Percentiles rank a stretch among this genome's conserved stretches.
phyloP scores from a whole-genome alignment of 1,140 invertebrate species.

The Orius insidiosus region DNA sequence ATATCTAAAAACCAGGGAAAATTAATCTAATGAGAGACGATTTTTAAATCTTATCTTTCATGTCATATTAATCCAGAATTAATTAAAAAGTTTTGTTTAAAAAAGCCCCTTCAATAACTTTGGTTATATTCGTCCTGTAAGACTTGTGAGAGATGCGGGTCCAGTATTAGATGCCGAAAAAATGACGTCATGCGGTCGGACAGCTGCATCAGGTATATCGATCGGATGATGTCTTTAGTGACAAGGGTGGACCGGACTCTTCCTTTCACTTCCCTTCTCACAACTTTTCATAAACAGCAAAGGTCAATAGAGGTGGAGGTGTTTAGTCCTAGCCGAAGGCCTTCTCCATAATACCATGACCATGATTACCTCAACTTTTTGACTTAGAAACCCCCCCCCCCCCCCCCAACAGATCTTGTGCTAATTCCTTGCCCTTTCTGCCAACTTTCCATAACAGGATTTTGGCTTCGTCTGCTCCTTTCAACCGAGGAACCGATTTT shows the following conservation, averaged over 20 bases:
- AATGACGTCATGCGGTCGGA: conserved; percentile 9
- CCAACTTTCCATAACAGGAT: no score
- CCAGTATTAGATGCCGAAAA: background rate
- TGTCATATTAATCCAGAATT: no score
- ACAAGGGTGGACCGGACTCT: conserved; percentile 3
- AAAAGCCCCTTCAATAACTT: no score
- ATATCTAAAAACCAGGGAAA: no score
- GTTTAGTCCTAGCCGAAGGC: no score
- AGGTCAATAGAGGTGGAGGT: no score
- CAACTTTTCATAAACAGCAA: background rate
- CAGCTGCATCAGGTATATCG: conserved; percentile 12
- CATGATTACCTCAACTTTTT: background rate
- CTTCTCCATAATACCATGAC: background rate
- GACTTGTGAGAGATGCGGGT: background rate
- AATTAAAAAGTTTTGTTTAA: no score
- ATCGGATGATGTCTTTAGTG: conserved; percentile 2
- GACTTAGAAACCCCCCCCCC: background rate
- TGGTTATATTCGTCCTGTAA: background rate
- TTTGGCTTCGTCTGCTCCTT: no score
- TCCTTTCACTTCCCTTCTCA: background rate
- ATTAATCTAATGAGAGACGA: no score
- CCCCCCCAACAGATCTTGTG: background rate
- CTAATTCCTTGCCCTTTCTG: no score
- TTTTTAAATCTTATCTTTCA: no score
- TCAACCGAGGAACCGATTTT: no score